A percentile compares a stretch with the other conserved stretches of the same genome.
These are phyloP conservation scores for Lepus townsendii DNA, from an alignment of 2,797 vertebrate species.

Conservation along the genomic window DNA sequence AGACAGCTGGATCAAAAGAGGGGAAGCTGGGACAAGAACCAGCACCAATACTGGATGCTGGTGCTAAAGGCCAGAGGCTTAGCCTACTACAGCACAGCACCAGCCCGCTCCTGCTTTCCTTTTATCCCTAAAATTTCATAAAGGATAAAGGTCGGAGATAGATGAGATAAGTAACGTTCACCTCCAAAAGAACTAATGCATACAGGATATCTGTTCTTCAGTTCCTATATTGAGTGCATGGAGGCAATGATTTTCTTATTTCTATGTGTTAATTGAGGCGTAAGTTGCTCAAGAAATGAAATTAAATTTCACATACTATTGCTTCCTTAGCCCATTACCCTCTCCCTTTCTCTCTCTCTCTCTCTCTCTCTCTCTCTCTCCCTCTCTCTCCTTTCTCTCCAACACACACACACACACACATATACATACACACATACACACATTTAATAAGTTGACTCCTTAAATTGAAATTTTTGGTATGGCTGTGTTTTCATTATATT, in stretches of 20 bases:
- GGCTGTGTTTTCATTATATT: background rate
- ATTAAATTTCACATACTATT: background rate
- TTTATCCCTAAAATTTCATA: background rate
- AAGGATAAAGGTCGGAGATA: background rate
- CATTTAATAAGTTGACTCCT: background rate
- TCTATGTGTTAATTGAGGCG: background rate
- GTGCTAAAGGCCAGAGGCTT: too few relatives aligned
- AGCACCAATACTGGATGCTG: too few relatives aligned
- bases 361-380: too few relatives aligned
- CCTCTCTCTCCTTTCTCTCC: too few relatives aligned
- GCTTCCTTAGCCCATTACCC: background rate
- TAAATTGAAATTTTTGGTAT: background rate
- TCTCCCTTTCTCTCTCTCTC: too few relatives aligned
- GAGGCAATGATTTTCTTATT: background rate
- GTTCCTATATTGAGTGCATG: background rate
- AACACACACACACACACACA: too few relatives aligned
- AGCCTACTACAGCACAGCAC: too few relatives aligned
- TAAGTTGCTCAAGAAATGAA: background rate
- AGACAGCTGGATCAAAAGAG: too few relatives aligned
- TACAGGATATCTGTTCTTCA: rapidly evolving
- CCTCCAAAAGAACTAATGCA: background rate
- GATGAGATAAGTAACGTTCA: background rate
- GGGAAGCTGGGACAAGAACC: too few relatives aligned
- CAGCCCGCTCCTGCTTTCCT: too few relatives aligned
- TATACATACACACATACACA: background rate